Evolutionary conservation across 1,140 invertebrate genomes (phyloP).

Genomic region (Procambarus clarkii): DNA sequence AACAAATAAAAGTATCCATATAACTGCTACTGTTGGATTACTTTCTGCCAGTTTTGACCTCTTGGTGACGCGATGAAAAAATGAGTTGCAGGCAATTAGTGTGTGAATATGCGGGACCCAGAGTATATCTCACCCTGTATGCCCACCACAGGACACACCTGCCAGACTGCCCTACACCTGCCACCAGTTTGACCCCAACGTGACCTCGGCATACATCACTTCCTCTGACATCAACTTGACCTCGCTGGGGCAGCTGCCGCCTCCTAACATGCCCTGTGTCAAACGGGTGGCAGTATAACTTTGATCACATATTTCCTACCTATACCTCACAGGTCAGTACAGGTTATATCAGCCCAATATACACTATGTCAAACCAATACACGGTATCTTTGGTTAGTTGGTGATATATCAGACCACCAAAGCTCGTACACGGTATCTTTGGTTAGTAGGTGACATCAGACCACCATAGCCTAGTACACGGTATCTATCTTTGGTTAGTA

Average conservation of each 20-base stretch:
- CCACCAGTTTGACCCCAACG: conserved; percentile 33
- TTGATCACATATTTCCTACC: conserved; percentile 18
- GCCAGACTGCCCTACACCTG: conserved; percentile 25
- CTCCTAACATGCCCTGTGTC: not conserved
- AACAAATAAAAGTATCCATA: too few species aligned
- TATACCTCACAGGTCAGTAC: conserved; percentile 47
- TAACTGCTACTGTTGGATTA: too few species aligned
- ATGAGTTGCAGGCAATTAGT: too few species aligned
- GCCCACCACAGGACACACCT: not conserved
- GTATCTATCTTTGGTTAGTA: too few species aligned
- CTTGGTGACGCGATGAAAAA: too few species aligned
- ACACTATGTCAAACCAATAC: too few species aligned
- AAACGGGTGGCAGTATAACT: conserved; percentile 43
- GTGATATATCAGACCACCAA: too few species aligned
- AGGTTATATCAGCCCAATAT: not conserved
- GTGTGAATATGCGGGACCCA: not conserved
- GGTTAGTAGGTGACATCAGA: too few species aligned
- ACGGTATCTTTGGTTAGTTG: too few species aligned
- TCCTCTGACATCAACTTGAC: conserved; percentile 4
- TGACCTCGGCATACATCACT: not conserved
- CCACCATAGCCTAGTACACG: too few species aligned
- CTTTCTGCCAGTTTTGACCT: too few species aligned
- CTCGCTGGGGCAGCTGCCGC: conserved; percentile 17
- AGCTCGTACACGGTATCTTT: too few species aligned
- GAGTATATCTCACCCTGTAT: not conserved